Evolutionary conservation across 2,113 vertebrate species (phyloP).

Genomic region (Corapipo altera): DNA sequence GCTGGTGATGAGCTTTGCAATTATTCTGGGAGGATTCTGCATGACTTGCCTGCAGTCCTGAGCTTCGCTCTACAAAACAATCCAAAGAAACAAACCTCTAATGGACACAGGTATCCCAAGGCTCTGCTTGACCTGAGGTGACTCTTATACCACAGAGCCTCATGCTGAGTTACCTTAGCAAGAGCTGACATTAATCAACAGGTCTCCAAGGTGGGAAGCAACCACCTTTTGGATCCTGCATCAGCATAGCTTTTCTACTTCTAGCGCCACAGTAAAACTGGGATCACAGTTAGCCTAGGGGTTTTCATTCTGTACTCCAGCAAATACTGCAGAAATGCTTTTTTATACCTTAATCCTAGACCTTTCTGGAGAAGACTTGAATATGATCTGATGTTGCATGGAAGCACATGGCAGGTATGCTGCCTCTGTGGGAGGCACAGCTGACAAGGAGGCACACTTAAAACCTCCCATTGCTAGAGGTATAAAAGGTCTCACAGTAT

Average conservation of each 20-base stretch:
- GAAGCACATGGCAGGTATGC: neutral
- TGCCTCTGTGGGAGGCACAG: neutral
- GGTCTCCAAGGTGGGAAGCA: neutral
- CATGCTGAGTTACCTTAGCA: neutral
- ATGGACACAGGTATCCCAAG: rapidly evolving
- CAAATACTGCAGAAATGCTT: neutral
- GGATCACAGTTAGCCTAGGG: neutral
- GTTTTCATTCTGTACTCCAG: neutral
- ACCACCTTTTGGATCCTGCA: neutral
- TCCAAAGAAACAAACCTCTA: neutral
- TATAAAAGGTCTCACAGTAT: neutral
- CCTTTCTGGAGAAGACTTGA: neutral
- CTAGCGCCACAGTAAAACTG: neutral
- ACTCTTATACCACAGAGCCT: neutral
- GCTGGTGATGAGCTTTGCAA: neutral
- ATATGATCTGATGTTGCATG: neutral
- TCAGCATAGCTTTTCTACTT: neutral
- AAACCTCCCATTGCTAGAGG: neutral
- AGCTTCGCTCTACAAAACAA: neutral
- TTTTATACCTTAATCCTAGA: neutral
- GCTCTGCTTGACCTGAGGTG: neutral
- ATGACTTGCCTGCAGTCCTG: neutral
- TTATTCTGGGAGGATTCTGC: neutral
- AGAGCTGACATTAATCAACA: neutral
- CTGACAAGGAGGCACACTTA: neutral